Percentiles rank a stretch among this genome's conserved stretches.
Conservation (phyloP, 2,113 vertebrate species). For the Colaptes auratus region DNA sequence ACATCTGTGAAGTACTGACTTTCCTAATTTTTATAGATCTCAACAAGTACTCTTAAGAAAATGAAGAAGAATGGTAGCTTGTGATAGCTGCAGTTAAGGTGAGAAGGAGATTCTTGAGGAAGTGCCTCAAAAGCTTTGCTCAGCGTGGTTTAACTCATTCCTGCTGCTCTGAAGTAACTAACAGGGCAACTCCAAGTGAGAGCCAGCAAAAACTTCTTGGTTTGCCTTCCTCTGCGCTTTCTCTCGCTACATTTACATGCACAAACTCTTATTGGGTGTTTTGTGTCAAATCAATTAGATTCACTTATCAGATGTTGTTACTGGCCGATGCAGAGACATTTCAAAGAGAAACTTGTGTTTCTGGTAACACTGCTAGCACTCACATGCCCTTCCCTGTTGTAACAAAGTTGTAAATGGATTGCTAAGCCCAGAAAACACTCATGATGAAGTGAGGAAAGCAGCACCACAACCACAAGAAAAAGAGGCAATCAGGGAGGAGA, state of each 20-base stretch:
- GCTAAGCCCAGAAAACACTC: neutral
- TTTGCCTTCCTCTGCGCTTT: neutral
- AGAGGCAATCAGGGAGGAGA: neutral
- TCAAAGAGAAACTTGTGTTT: neutral
- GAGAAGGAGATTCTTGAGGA: neutral
- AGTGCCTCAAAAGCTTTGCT: neutral
- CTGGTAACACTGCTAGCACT: neutral
- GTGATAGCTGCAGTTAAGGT: neutral
- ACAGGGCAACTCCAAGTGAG: neutral
- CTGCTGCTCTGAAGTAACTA: neutral
- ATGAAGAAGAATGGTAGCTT: neutral
- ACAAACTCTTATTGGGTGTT: neutral
- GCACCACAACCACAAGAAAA: neutral
- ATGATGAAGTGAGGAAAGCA: slow-evolving; percentile 11
- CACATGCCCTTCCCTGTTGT: neutral
- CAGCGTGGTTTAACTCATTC: neutral
- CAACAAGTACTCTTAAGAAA: neutral
- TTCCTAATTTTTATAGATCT: neutral
- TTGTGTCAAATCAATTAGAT: neutral
- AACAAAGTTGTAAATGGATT: neutral
- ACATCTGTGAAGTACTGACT: neutral
- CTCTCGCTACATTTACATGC: neutral
- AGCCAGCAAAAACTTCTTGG: neutral
- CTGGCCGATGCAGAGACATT: neutral
- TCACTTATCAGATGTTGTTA: neutral